These are phyloP conservation scores for Adela reaumurella DNA, from an alignment of 2,888 invertebrate genomes.

Conservation along the genomic window DNA sequence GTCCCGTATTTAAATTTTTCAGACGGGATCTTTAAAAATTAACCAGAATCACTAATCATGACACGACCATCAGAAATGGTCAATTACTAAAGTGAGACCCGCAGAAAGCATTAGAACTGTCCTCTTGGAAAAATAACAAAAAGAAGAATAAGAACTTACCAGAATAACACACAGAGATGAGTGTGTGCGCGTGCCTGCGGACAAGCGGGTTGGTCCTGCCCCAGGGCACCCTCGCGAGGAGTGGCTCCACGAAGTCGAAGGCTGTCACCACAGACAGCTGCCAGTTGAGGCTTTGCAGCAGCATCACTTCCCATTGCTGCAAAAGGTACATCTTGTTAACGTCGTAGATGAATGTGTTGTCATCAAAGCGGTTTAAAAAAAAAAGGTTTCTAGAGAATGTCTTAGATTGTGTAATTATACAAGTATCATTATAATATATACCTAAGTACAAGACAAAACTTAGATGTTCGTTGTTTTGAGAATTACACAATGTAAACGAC, in stretches of 20 bases:
- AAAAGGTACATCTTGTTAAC: slow-evolving; percentile 29
- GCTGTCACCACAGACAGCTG: slow-evolving; percentile 75
- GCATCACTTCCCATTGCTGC: slow-evolving; percentile 78
- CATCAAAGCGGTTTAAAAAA: too few species aligned
- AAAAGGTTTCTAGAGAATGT: too few species aligned
- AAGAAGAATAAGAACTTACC: slow-evolving; percentile 49
- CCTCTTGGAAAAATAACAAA: slow-evolving; percentile 5
- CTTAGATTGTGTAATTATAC: too few species aligned
- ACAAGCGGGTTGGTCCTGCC: slow-evolving; percentile 58
- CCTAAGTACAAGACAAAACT: too few species aligned
- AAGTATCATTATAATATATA: too few species aligned
- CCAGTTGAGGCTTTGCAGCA: slow-evolving; percentile 75
- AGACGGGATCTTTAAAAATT: too few species aligned
- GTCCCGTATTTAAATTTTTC: too few species aligned
- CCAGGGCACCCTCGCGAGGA: slow-evolving; percentile 64
- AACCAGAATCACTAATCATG: too few species aligned
- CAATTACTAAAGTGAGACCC: neutral
- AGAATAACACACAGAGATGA: slow-evolving; percentile 74
- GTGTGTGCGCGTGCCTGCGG: slow-evolving; percentile 70
- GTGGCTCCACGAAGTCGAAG: slow-evolving; percentile 79
- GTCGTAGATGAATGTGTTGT: too few species aligned
- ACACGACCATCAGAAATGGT: neutral
- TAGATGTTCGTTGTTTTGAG: too few species aligned
- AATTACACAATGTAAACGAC: too few species aligned
- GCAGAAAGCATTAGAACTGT: slow-evolving; percentile 13